Conservation (phyloP, 2,113 vertebrate genomes). For the Phaethon lepturus region DNA sequence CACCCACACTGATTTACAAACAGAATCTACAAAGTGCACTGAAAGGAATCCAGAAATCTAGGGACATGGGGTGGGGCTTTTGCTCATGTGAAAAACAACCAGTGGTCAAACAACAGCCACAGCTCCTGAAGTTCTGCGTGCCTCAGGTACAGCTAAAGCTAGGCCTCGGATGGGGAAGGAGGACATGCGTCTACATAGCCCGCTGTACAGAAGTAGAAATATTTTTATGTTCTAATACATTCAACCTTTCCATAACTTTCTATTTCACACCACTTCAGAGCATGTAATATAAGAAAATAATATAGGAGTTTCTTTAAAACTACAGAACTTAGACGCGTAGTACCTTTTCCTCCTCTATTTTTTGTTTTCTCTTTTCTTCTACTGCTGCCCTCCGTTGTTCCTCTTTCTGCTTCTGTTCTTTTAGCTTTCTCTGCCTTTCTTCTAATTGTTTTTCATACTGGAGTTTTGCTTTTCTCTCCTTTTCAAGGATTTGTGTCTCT, state of each 20-base stretch:
- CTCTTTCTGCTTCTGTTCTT: constrained; percentile 90
- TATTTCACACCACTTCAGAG: neutral
- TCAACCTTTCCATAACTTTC: neutral
- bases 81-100: neutral
- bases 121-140: neutral
- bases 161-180: neutral
- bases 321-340: neutral
- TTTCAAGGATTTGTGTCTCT: constrained; percentile 90
- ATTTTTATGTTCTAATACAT: neutral
- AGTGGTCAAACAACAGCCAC: neutral
- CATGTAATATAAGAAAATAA: neutral
- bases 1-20: neutral
- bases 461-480: constrained; percentile 90
- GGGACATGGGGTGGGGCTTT: neutral
- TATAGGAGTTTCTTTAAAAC: neutral
- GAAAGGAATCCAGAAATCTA: neutral
- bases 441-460: constrained; percentile 91
- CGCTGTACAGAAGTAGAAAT: neutral
- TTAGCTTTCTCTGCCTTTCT: constrained; percentile 88
- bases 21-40: neutral
- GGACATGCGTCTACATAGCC: rapidly evolving
- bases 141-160: neutral
- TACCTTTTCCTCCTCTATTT: constrained; percentile 92
- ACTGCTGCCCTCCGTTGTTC: constrained; percentile 88
- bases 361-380: constrained; percentile 92